Conservation (phyloP, 2,797 vertebrate species). For the Erpetoichthys calabaricus region DNA sequence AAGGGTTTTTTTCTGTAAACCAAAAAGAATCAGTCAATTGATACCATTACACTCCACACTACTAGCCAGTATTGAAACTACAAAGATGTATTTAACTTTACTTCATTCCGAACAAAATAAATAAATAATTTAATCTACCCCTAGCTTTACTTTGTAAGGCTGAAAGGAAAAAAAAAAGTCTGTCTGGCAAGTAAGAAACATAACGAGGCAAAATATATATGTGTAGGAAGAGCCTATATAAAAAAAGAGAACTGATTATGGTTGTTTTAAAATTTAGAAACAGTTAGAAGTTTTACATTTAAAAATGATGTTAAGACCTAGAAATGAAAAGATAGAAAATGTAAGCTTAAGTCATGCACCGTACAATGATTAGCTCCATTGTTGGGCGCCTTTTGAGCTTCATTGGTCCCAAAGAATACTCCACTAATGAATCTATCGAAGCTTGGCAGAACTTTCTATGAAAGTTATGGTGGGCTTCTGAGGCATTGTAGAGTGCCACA, state of each 20-base stretch:
- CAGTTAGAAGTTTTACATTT: constrained; percentile 25
- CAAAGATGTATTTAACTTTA: not conserved
- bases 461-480: constrained; percentile 63
- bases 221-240: too few relatives aligned
- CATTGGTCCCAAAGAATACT: constrained; percentile 70
- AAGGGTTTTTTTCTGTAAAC: constrained; percentile 37
- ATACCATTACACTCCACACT: constrained; percentile 44
- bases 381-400: constrained; percentile 72
- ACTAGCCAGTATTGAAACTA: not conserved
- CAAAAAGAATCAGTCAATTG: constrained; percentile 53
- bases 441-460: constrained; percentile 70
- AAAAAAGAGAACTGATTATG: too few relatives aligned
- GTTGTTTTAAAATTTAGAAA: constrained; percentile 23
- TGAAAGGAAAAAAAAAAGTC: not conserved
- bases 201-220: too few relatives aligned
- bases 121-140: too few relatives aligned
- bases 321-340: constrained; percentile 28
- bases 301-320: constrained; percentile 34
- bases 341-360: constrained; percentile 38
- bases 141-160: not conserved
- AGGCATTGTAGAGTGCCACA: constrained; percentile 41
- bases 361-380: constrained; percentile 75
- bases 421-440: constrained; percentile 75
- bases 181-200: too few relatives aligned
- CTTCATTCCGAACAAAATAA: too few relatives aligned